Evolutionary conservation across 2,797 vertebrate species (phyloP), one percentile per base, ranked within the genome.

Genomic region (Avahi laniger): DNA sequence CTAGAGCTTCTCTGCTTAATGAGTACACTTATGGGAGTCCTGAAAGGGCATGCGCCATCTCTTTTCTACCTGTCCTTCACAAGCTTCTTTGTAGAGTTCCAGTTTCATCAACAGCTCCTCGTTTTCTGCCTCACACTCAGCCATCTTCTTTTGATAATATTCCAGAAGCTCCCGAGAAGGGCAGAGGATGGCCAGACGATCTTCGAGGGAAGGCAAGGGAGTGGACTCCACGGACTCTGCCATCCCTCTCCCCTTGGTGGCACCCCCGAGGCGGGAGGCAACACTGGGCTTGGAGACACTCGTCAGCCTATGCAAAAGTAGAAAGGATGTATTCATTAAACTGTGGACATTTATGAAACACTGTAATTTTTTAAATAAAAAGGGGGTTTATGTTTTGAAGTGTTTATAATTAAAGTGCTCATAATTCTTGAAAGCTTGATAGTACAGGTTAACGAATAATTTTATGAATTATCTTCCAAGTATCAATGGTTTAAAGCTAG

Each of bases 81-180:
- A 99, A 0, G 98, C 97, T 90, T 98, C 98, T 97, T 97, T 99
- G 98, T 99, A 99, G 75, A 98, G 99, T 80, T 99, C 99, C 95
- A 99, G 98, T 98, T 99, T 99, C 98, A 99, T 99, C 30, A 99
- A 48, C 52, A 99, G 93, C 22, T 99, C 99, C 61, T 99, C 99
- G 0, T 99, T 99, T 52, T 99, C 99, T 30, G 97, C 98, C 17
- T 99, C 99, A 92, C 99, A 99, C 97, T 99, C 99, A 15, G 99
- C 98, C 7, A 99, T 98, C 98, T 99, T 99, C 98, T 98, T 98
- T 89, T 99, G 98, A 98, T 99, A 99, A 96, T 99, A 99, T 33
- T 99, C 99, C 97, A 99, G 98, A 57, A 99, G 98, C 97, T 99
- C 99, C 6, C 98, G 99, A 87, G 99, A 99, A 10, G 99, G 99